phyloP scores from a whole-genome alignment of 2,888 invertebrate species.

The Stenodema calcarata region DNA sequence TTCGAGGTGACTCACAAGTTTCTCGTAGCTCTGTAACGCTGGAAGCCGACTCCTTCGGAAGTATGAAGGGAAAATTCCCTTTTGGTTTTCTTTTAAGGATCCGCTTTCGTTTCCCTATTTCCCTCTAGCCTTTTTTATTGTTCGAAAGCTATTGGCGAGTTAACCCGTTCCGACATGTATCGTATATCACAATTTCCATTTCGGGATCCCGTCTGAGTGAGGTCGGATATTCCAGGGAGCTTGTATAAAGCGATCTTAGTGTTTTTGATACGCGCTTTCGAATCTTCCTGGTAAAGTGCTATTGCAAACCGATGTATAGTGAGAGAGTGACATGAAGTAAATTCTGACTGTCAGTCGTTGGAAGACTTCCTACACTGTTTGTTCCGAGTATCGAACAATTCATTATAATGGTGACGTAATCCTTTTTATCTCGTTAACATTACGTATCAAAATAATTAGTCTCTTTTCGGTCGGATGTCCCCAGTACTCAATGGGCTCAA shows the following conservation, averaged over 20 bases:
- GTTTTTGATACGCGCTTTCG: background rate
- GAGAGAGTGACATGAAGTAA: background rate
- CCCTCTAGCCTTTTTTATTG: background rate
- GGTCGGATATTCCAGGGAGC: background rate
- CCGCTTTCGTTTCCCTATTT: background rate
- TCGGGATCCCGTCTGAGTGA: background rate
- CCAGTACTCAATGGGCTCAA: too few species aligned
- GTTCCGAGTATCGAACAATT: too few species aligned
- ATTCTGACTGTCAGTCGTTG: background rate
- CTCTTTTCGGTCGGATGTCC: too few species aligned
- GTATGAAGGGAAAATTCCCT: background rate
- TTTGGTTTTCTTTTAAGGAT: background rate
- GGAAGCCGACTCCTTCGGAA: background rate
- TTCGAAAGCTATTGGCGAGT: background rate
- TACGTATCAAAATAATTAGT: too few species aligned
- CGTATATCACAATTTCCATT: background rate
- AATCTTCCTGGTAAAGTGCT: background rate
- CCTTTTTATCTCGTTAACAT: too few species aligned
- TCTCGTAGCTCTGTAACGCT: background rate
- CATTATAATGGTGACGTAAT: too few species aligned
- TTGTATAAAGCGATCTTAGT: background rate
- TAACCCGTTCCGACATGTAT: background rate
- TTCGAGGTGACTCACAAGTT: background rate
- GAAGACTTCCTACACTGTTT: too few species aligned
- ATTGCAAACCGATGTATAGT: background rate